Base-by-base conservation (phyloP, 2,113 vertebrate genomes). In the Cygnus buccinator region DNA sequence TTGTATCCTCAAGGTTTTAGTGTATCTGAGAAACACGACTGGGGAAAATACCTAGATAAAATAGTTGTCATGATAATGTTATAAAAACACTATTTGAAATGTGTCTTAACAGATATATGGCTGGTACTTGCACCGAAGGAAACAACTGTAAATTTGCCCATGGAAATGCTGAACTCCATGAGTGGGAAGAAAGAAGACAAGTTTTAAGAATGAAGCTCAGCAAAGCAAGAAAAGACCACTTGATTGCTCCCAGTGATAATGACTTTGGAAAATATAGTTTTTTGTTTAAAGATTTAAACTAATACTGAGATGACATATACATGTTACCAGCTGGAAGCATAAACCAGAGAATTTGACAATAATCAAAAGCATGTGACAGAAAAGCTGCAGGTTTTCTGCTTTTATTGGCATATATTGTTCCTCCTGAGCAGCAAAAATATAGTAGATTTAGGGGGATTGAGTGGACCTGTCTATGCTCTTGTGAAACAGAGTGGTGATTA, bases 241-340 rank as follows among this genome's bases (percentile, higher is more conserved):
- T 99, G 98, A 99, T 99, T 98, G 99, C 99, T 96, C 99, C 99
- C 81, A 99, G 99, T 94, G 99, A 99, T 99, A 99, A 99, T 98
- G 99, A 99, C 98, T 99, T 99, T 99, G 99, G 99, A 98, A 99
- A 99, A 99, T 99, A 99, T 99, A 99, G 99, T 99, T 99, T 99
- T 99, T 99, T 99, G 98, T 99, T 99, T 99, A 99, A 99, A 98
- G 99, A 99, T 98, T 99, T 99, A 98, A 99, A 99, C 96, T 99
- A 99, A 99, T 97, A 94, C 95, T 84, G 97, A 97, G 94, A 96
- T 97, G 93, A 97, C 91, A 90, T 94, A 92, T 95, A 97, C 84
- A 90, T 89, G 93, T 98, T 97, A 97, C 91, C 95, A 95, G 91
- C 97, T 97, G 97, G 97, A 97, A 98, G 97, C 97, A 92, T 97